Evolutionary conservation across 2,888 invertebrate species (phyloP), one percentile per base, ranked within the genome.

Genomic region (Sepiola atlantica): DNA sequence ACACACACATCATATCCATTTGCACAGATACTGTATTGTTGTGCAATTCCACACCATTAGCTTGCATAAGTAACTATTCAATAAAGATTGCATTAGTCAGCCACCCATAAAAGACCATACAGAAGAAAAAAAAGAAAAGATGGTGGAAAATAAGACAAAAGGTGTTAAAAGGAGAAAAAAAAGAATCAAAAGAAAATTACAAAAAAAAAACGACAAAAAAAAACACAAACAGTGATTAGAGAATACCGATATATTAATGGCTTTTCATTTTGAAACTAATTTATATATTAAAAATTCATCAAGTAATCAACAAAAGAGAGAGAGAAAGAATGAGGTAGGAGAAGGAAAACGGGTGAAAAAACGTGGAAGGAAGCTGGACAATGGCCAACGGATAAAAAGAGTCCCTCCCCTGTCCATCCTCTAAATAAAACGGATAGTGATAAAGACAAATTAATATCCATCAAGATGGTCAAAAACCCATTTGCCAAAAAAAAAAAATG

Each of bases 221-320:
- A n/a, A 77, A n/a, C n/a, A 77, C 28, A 77, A 77, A 77, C 77
- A n/a, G 77, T 77, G n/a, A n/a, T 77, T 77, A 77, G n/a, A 77
- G n/a, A 77, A 77, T 32, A n/a, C 32, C 32, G n/a, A 32, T 77
- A 32, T 77, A 77, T 77, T 77, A 32, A n/a, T n/a, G n/a, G n/a
- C 77, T 77, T 16, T 77, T 77, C 77, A 77, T 77, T 77, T 77
- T 77, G 77, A n/a, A n/a, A n/a, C 28, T 61, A 61, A 61, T 61
- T 61, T 61, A 61, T 21, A 8, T 77, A 77, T 77, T 77, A 77
- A n/a, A 77, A 32, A 77, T 77, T 77, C 77, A 77, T 77, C n/a
- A 77, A 77, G 77, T 32, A 12, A 77, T 77, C 77, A 77, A n/a
- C 4, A 45, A 8, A 45, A 45, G 45, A 45, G 8, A 45, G 8